Percentiles rank a stretch among this genome's conserved stretches.
Conservation (phyloP, 2,888 invertebrate genomes). For the Odontothrips loti region DNA sequence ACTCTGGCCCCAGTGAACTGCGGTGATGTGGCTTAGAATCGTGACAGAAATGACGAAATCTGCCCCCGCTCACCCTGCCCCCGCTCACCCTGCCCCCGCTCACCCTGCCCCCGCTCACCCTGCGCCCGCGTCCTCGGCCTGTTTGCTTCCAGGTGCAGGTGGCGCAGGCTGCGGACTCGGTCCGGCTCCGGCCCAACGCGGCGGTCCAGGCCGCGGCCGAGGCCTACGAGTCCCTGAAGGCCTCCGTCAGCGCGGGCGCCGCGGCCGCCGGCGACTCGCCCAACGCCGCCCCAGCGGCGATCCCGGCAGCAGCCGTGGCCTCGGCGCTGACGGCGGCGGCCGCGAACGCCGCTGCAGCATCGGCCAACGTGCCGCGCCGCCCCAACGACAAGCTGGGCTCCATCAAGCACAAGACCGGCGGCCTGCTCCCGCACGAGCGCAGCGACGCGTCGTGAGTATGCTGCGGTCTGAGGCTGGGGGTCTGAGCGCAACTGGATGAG, state of each 20-base stretch:
- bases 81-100: neutral
- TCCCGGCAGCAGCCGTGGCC: neutral
- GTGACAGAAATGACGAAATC: too few relatives aligned
- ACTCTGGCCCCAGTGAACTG: too few relatives aligned
- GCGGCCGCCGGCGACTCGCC: neutral
- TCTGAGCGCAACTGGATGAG: neutral
- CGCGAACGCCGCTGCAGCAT: neutral
- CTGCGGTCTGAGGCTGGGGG: neutral
- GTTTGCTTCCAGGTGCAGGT: neutral
- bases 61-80: neutral
- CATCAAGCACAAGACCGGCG: slow-evolving; percentile 5
- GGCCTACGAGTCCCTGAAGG: neutral
- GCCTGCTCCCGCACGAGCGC: slow-evolving; percentile 8
- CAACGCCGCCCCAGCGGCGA: neutral
- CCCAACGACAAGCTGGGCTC: slow-evolving; percentile 15
- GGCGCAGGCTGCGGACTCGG: neutral
- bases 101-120: neutral
- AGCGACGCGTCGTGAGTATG: neutral
- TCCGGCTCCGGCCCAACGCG: neutral
- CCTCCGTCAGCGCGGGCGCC: neutral
- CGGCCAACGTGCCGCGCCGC: slow-evolving; percentile 6
- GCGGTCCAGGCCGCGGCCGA: neutral
- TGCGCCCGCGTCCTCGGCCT: neutral
- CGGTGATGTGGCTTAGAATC: too few relatives aligned
- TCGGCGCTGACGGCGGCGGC: neutral